These are phyloP conservation scores for Gulo gulo DNA, from an alignment of 2,113 vertebrate genomes.

Conservation along the genomic window DNA sequence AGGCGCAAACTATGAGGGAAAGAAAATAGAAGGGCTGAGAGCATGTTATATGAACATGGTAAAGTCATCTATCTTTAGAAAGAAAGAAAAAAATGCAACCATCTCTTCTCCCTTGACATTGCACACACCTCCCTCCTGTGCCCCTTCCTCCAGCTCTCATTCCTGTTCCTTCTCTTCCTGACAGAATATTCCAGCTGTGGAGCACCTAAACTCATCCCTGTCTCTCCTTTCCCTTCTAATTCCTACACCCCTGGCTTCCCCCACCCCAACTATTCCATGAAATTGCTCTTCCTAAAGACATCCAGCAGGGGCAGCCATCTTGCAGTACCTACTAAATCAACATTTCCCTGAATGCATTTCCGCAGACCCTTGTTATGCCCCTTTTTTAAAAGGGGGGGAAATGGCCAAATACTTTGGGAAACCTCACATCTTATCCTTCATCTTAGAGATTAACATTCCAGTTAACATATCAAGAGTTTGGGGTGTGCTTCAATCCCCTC, in stretches of 20 bases:
- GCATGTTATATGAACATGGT: background rate
- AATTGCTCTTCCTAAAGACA: background rate
- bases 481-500: background rate
- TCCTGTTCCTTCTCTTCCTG: background rate
- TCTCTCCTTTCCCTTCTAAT: background rate
- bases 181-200: background rate
- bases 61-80: background rate
- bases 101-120: background rate
- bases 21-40: background rate
- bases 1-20: background rate
- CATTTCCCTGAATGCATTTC: background rate
- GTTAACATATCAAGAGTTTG: background rate
- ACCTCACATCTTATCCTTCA: background rate
- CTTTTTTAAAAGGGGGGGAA: background rate
- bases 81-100: background rate
- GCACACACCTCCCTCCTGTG: rapidly evolving
- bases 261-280: background rate
- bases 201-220: background rate
- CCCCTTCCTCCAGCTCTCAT: background rate
- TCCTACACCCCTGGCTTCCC: background rate
- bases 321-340: background rate
- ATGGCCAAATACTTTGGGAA: background rate
- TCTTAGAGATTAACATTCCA: background rate
- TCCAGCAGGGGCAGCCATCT: background rate
- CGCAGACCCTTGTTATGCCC: background rate